These are phyloP conservation scores for Polydrusus cervinus DNA, from an alignment of 2,888 invertebrate species.

Conservation along the genomic window DNA sequence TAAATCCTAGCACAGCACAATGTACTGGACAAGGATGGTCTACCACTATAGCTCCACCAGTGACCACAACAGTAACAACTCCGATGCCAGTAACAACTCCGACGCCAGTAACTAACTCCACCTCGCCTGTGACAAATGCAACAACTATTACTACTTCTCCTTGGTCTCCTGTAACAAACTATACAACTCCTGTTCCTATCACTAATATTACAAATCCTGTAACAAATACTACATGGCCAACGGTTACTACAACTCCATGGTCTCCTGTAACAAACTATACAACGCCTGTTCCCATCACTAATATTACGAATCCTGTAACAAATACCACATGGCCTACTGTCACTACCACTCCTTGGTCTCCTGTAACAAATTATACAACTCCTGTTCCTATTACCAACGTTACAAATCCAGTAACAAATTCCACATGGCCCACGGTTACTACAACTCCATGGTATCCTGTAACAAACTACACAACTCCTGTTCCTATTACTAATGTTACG, in stretches of 20 bases:
- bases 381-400: neutral
- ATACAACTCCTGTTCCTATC: neutral
- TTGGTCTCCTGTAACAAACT: neutral
- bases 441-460: constrained; percentile 12
- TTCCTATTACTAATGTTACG: constrained; percentile 12
- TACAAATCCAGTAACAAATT: too few relatives aligned
- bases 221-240: neutral
- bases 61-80: neutral
- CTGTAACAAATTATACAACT: constrained; percentile 4
- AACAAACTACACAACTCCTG: constrained; percentile 2
- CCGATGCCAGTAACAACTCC: neutral
- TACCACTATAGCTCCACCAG: constrained; percentile 23
- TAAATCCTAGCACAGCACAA: constrained; percentile 15
- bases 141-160: too few relatives aligned
- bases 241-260: neutral
- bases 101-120: neutral
- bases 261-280: neutral
- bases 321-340: neutral
- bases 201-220: neutral
- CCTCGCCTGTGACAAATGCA: constrained; percentile 20
- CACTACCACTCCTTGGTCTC: neutral
- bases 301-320: neutral
- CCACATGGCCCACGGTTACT: too few relatives aligned
- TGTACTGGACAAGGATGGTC: constrained; percentile 47
- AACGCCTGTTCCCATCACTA: neutral